Percentiles rank a stretch among this genome's conserved stretches.
These are phyloP conservation scores for Tinea trinotella DNA, from an alignment of 2,888 invertebrate species.

Conservation along the genomic window DNA sequence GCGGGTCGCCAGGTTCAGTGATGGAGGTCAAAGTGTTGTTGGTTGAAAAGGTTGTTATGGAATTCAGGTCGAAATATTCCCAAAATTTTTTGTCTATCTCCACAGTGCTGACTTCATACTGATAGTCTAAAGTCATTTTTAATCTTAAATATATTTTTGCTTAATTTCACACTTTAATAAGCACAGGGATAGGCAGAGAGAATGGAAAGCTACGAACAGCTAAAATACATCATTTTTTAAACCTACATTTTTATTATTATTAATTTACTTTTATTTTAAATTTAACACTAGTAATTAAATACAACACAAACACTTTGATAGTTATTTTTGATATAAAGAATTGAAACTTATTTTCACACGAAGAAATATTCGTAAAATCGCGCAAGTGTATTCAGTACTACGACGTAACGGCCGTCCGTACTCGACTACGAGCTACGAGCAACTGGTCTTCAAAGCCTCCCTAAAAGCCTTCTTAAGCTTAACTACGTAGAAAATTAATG, in stretches of 20 bases:
- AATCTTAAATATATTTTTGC: neutral
- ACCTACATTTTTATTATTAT: neutral
- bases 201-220: no score
- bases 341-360: neutral
- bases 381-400: neutral
- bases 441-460: neutral
- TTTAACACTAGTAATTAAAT: no score
- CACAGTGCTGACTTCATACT: neutral
- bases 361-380: neutral
- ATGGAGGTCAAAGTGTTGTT: conserved; percentile 16
- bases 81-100: conserved; percentile 42
- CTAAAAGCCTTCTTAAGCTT: neutral
- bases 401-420: neutral
- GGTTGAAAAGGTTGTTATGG: conserved; percentile 22
- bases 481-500: neutral
- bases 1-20: conserved; percentile 35
- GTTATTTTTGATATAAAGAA: no score
- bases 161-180: neutral
- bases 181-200: no score
- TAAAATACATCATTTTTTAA: neutral
- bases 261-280: neutral
- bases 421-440: conserved; percentile 6
- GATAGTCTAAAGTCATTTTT: neutral
- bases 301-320: no score
- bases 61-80: conserved; percentile 48